Evolutionary conservation across 2,113 vertebrate species (phyloP), one percentile per base, ranked within the genome.

Genomic region (Ptyas mucosa): DNA sequence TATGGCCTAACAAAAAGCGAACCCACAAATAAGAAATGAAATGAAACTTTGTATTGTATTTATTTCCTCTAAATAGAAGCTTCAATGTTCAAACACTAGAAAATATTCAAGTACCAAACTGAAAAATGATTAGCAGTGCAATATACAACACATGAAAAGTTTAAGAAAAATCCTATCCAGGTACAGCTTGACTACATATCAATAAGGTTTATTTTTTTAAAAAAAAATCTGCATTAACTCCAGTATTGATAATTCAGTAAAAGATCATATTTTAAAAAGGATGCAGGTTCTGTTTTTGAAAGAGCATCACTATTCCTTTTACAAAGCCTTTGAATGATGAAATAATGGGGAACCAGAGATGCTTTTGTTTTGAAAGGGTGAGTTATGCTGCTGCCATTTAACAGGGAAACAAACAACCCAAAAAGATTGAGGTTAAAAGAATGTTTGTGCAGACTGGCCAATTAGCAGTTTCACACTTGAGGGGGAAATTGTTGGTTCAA

Each of bases 361-460:
- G 93, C 91, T 93, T 91, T 2, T 75, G 51, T 90, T 94, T 95
- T 91, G 88, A 92, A 96, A 96, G n/a, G 93, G 91, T 93, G 29
- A 93, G 95, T 96, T 54, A 92, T 89, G 94, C 93, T 29, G 57
- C 81, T 93, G 95, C 61, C 90, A 92, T 86, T 18, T 43, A 93
- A 61, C 46, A 90, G 94, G 92, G 93, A 93, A 90, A 81, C 54
- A 89, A 89, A 90, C 26, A 39, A 34, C 86, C 39, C 39, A 46
- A 94, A 61, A 95, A 88, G 0, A 14, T 61, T 87, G 92, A 94
- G 91, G 94, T 96, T 96, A 93, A 95, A 96, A 57, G 46, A 8
- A 46, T 92, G 93, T 18, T 90, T n/a, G 34, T 81, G 90, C 5
- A 91, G 61, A 90, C 90, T 1, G 61, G 92, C 89, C 91, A 90